phyloP scores from a whole-genome alignment of 2,888 invertebrate genomes.

The Ptychoptera albimana region DNA sequence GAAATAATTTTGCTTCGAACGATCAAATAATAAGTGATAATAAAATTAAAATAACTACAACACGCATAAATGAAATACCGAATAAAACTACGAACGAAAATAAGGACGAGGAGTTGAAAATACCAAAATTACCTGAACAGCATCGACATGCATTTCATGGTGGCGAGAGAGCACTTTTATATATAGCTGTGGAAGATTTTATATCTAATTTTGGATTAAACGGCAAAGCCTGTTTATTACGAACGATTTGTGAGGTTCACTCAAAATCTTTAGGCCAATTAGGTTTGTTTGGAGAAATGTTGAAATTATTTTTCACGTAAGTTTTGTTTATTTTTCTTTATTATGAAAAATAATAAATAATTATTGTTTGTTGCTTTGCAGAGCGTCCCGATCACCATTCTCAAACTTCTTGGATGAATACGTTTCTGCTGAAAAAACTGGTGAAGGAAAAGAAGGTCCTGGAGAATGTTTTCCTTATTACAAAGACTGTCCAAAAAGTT shows the following conservation, averaged over 20 bases:
- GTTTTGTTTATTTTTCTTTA: conserved; percentile 19
- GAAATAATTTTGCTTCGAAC: conserved; percentile 9
- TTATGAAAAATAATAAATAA: not conserved
- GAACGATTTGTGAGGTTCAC: conserved; percentile 77
- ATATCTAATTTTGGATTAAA: conserved; percentile 65
- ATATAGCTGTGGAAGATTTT: conserved; percentile 63
- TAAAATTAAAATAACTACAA: conserved; percentile 28
- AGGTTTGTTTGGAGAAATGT: conserved; percentile 66
- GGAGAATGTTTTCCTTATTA: conserved; percentile 79
- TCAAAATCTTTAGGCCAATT: conserved; percentile 61
- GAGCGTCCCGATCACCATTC: conserved; percentile 70
- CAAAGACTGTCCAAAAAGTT: conserved; percentile 64
- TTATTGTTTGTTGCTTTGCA: conserved; percentile 21
- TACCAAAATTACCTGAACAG: conserved; percentile 29
- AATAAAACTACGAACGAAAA: conserved; percentile 22
- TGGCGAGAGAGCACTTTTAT: conserved; percentile 66
- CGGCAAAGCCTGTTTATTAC: conserved; percentile 63
- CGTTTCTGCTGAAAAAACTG: conserved; percentile 63
- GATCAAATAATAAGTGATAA: conserved; percentile 19
- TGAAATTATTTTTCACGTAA: conserved; percentile 71
- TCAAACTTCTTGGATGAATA: conserved; percentile 57
- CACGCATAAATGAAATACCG: conserved; percentile 17
- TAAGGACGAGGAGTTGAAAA: conserved; percentile 28
- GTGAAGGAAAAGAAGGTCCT: conserved; percentile 41
- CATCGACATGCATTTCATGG: conserved; percentile 51